Conservation (phyloP, 2,797 vertebrate genomes). For the Alosa sapidissima region DNA sequence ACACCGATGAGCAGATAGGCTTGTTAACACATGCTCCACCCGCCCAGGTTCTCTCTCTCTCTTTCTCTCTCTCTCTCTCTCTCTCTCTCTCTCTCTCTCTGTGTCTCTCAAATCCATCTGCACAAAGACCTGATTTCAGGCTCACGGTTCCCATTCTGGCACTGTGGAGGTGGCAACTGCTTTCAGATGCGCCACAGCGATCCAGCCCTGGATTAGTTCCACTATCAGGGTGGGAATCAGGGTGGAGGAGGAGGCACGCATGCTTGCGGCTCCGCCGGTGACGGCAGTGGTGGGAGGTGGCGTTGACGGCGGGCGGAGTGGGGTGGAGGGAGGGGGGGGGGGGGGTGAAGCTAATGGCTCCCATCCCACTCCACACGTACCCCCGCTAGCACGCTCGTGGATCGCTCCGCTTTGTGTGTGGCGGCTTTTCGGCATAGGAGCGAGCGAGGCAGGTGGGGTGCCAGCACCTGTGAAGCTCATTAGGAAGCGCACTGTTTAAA, state of each 20-base stretch:
- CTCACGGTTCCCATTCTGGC: slow-evolving; percentile 62
- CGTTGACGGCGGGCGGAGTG: not conserved
- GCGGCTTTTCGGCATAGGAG: not conserved
- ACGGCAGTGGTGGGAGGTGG: not conserved
- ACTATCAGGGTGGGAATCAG: slow-evolving; percentile 61
- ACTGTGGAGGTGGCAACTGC: slow-evolving; percentile 53
- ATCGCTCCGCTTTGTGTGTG: slow-evolving; percentile 23
- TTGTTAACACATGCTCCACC: slow-evolving; percentile 65
- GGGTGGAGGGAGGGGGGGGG: slow-evolving; percentile 27
- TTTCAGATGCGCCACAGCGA: slow-evolving; percentile 54
- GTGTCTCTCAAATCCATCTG: slow-evolving; percentile 52
- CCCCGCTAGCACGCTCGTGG: slow-evolving; percentile 27
- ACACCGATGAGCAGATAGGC: slow-evolving; percentile 67
- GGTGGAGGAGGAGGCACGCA: not conserved
- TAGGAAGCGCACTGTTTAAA: slow-evolving; percentile 19
- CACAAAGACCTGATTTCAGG: slow-evolving; percentile 60
- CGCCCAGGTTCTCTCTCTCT: not conserved
- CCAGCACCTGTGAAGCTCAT: slow-evolving; percentile 32
- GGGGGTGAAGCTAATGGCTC: not conserved
- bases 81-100: not conserved
- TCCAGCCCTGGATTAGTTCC: slow-evolving; percentile 63
- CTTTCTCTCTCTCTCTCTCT: not conserved
- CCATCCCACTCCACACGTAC: not conserved
- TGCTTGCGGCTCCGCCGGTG: not conserved
- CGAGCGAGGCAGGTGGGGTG: slow-evolving; percentile 21